Evolutionary conservation across 2,888 invertebrate genomes (phyloP), one percentile per base, ranked within the genome.

Genomic region (Rotaria macrura): DNA sequence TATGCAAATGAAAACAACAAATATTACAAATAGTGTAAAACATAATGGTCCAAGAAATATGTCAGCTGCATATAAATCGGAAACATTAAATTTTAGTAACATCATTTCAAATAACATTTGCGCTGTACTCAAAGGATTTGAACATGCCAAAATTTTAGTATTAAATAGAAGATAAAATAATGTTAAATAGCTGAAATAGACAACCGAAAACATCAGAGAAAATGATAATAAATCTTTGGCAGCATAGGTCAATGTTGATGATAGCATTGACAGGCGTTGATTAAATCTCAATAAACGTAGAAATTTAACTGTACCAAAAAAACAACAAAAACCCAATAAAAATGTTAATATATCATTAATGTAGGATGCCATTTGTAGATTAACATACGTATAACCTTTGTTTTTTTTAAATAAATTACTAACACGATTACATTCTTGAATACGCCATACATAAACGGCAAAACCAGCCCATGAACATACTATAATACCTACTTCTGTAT

Each of bases 261-360:
- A 89, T 40, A 85, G 85, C 34, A 86, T 47, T 47, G 54, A 57
- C 87, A 90, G 90, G 72, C 89, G 88, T 85, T 90, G 90, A 89
- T 92, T 92, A 89, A 92, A 92, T 85, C 92, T 89, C 49, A 92
- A 89, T 43, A 92, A 89, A 86, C 91, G 91, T 85, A 92, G 89
- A 89, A 92, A 92, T 88, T 92, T 92, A 86, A 92, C 88, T 10
- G 91, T 91, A 43, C 91, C 90, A 74, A 92, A 89, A 89, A 92
- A 92, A 55, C 91, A 91, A 40, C 92, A 89, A 88, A 90, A 90
- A 29, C 91, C 91, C 43, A 92, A 89, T 87, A 91, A 89, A 88
- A 92, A 92, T 34, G 90, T 90, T 88, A 92, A 92, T 7, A 90
- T 12, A n/a, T 86, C 86, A 84, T 85, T 79, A 34, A 74, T 72